Percentiles rank a stretch among this genome's conserved stretches.
Conservation (phyloP, 1,140 invertebrate species). For the Pseudoatta argentina region DNA sequence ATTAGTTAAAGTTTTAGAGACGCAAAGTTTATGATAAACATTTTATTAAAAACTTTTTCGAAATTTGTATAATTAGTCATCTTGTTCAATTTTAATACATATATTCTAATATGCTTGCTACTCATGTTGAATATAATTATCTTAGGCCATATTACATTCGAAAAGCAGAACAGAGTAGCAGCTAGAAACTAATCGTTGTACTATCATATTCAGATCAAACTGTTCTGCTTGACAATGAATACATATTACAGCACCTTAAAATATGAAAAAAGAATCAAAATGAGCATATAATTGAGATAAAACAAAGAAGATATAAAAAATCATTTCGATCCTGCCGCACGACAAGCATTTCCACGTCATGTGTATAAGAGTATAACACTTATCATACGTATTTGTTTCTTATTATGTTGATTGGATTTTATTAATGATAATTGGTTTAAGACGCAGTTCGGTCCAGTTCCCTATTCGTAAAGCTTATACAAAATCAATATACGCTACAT, state of each 20-base stretch:
- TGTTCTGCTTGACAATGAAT: slow-evolving; percentile 29
- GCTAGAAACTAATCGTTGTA: slow-evolving; percentile 35
- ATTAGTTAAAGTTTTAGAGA: slow-evolving; percentile 33
- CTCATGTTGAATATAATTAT: slow-evolving; percentile 14
- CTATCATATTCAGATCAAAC: slow-evolving; percentile 19
- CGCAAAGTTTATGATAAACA: slow-evolving; percentile 24
- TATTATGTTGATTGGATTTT: neutral
- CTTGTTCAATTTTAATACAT: slow-evolving; percentile 41
- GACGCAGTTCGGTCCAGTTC: neutral
- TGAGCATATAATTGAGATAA: slow-evolving; percentile 62
- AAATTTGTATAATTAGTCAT: slow-evolving; percentile 32
- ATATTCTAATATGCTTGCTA: slow-evolving; percentile 40
- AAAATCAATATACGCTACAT: slow-evolving; percentile 40
- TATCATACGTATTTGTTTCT: too few species aligned
- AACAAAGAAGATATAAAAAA: slow-evolving; percentile 75
- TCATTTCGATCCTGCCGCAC: slow-evolving; percentile 59
- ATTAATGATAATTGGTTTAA: slow-evolving; percentile 3
- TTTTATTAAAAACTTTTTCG: slow-evolving; percentile 34
- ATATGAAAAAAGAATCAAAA: slow-evolving; percentile 43
- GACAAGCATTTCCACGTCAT: too few species aligned
- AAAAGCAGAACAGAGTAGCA: neutral
- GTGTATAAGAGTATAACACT: too few species aligned
- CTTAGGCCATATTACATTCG: slow-evolving; percentile 24
- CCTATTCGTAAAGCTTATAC: neutral
- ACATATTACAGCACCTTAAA: slow-evolving; percentile 29